These are phyloP conservation scores for Carterocephalus palaemon DNA, from an alignment of 2,888 invertebrate species.

Conservation along the genomic window DNA sequence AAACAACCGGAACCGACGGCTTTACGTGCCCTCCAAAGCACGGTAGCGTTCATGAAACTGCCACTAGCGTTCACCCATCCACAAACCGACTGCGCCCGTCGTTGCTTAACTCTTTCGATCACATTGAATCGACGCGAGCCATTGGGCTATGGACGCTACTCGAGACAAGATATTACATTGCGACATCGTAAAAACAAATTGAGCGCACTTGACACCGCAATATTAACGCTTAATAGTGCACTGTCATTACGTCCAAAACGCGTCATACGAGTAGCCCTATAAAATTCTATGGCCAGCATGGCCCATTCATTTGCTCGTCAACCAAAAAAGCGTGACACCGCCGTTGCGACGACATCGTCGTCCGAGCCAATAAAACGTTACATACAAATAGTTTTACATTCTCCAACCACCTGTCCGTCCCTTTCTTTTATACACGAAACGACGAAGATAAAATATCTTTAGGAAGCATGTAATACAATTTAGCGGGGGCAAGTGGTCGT, in stretches of 20 bases:
- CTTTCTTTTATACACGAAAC: slow-evolving; percentile 21
- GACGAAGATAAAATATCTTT: slow-evolving; percentile 29
- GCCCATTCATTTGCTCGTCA: slow-evolving; percentile 16
- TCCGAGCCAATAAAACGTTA: slow-evolving; percentile 17
- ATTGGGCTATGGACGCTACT: too few relatives aligned
- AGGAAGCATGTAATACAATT: slow-evolving; percentile 42
- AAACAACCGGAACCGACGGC: too few relatives aligned
- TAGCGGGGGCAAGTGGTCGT: slow-evolving; percentile 35
- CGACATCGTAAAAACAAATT: slow-evolving; percentile 7
- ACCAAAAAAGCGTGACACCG: slow-evolving; percentile 18
- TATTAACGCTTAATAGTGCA: neutral
- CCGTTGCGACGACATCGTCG: slow-evolving; percentile 11
- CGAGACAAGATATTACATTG: too few relatives aligned
- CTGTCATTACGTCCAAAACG: slow-evolving; percentile 11
- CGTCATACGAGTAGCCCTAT: slow-evolving; percentile 5
- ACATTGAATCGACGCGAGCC: too few relatives aligned
- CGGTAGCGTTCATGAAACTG: too few relatives aligned
- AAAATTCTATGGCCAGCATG: slow-evolving; percentile 20
- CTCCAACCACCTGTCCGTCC: slow-evolving; percentile 18
- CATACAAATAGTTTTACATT: slow-evolving; percentile 31
- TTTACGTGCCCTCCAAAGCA: too few relatives aligned
- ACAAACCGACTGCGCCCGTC: too few relatives aligned
- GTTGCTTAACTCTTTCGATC: too few relatives aligned
- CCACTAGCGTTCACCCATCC: too few relatives aligned
- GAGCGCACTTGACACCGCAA: slow-evolving; percentile 1